Evolutionary conservation across 2,888 invertebrate species (phyloP).

Genomic region (Ischnus inquisitorius): DNA sequence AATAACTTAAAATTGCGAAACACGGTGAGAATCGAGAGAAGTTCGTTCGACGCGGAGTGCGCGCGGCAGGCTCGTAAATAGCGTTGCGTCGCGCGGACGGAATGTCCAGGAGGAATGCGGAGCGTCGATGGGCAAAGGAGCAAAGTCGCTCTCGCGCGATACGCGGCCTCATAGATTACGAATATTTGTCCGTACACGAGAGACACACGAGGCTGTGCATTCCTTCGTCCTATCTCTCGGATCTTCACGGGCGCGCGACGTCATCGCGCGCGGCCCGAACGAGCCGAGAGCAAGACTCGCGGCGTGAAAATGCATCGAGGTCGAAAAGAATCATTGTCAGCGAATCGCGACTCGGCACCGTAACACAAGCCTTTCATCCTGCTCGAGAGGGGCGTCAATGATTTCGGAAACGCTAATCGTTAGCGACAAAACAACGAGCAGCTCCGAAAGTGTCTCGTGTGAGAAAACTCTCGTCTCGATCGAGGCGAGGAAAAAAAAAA

Average conservation of each 20-base stretch:
- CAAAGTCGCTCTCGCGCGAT: slow-evolving; percentile 17
- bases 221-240: slow-evolving; percentile 32
- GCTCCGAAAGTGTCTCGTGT: slow-evolving; percentile 1
- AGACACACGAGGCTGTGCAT: slow-evolving; percentile 8
- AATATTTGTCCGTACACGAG: slow-evolving; percentile 11
- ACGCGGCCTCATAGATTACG: slow-evolving; percentile 7
- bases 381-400: slow-evolving; percentile 50
- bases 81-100: background rate
- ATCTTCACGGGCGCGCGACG: slow-evolving; percentile 46
- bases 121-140: slow-evolving; percentile 20
- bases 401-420: slow-evolving; percentile 18
- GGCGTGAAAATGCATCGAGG: slow-evolving; percentile 38
- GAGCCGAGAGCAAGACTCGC: slow-evolving; percentile 26
- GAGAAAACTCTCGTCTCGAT: no score
- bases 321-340: slow-evolving; percentile 35
- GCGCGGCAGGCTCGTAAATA: background rate
- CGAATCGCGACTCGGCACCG: slow-evolving; percentile 61
- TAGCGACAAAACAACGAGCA: background rate
- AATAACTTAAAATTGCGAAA: slow-evolving; percentile 88
- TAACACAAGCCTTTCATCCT: slow-evolving; percentile 65
- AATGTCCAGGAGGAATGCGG: background rate
- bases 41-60: background rate
- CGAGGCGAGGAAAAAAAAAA: no score
- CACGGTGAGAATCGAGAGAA: slow-evolving; percentile 27
- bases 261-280: slow-evolving; percentile 5